Percentiles rank a stretch among this genome's conserved stretches.
These are phyloP conservation scores for Lepidostoma basale DNA, from an alignment of 1,140 invertebrate genomes.

Conservation along the genomic window DNA sequence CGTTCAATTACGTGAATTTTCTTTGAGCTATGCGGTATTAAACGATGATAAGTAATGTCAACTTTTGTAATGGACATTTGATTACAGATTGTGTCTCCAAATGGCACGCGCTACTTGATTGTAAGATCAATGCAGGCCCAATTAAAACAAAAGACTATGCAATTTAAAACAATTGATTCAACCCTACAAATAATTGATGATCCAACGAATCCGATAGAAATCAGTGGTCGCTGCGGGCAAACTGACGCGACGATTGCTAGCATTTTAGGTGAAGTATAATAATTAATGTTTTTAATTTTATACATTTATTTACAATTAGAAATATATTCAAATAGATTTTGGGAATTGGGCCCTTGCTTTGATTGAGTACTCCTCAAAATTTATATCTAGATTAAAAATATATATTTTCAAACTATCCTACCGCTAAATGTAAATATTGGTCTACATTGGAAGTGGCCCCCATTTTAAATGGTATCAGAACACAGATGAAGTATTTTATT, in stretches of 20 bases:
- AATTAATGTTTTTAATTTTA: neutral
- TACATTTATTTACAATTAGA: neutral
- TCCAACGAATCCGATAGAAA: slow-evolving; percentile 54
- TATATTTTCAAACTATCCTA: too few relatives aligned
- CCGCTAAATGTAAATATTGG: too few relatives aligned
- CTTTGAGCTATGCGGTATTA: neutral
- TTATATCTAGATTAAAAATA: too few relatives aligned
- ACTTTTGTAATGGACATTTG: slow-evolving; percentile 37
- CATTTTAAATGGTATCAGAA: too few relatives aligned
- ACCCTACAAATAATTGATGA: slow-evolving; percentile 58
- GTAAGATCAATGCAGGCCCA: slow-evolving; percentile 68
- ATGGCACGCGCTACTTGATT: slow-evolving; percentile 65
- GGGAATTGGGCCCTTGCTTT: too few relatives aligned
- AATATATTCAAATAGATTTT: too few relatives aligned
- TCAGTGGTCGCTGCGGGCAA: slow-evolving; percentile 57
- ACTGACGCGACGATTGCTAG: slow-evolving; percentile 57
- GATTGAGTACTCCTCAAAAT: too few relatives aligned
- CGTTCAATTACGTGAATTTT: too few relatives aligned
- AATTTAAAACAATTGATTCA: slow-evolving; percentile 74
- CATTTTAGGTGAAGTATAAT: slow-evolving; percentile 51
- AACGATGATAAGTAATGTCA: neutral
- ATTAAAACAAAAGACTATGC: slow-evolving; percentile 62
- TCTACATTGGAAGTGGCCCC: too few relatives aligned
- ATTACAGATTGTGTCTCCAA: slow-evolving; percentile 67
- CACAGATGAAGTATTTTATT: too few relatives aligned